A percentile compares a stretch with the other conserved stretches of the same genome.
Conservation (phyloP, 2,888 invertebrate species). For the Sphinx pinastri region DNA sequence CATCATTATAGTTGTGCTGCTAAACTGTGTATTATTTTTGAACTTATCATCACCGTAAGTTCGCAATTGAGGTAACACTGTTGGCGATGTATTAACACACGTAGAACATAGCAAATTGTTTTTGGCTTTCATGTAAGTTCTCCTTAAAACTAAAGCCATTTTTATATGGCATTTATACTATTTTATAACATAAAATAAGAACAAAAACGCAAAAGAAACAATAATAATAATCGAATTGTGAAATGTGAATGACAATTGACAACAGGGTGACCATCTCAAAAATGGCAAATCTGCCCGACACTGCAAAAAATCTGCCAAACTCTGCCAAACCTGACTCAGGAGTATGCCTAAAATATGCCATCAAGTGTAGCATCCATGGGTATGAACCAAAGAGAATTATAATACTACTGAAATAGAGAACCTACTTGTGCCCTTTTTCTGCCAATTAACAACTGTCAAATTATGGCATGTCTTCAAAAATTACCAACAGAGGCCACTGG, state of each 20-base stretch:
- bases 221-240: constrained; percentile 27
- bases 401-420: too few species aligned
- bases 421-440: too few species aligned
- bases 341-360: too few species aligned
- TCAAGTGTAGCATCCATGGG: too few species aligned
- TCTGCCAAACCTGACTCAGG: too few species aligned
- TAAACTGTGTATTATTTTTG: constrained; percentile 60
- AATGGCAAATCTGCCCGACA: too few species aligned
- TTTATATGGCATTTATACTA: constrained; percentile 24
- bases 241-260: constrained; percentile 26
- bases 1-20: constrained; percentile 82
- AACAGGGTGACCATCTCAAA: too few species aligned
- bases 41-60: constrained; percentile 63
- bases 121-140: constrained; percentile 63
- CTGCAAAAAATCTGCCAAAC: too few species aligned
- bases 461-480: too few species aligned
- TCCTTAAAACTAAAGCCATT: constrained; percentile 68
- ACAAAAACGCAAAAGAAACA: constrained; percentile 32
- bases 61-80: constrained; percentile 44
- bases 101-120: constrained; percentile 53
- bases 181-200: constrained; percentile 22
- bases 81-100: constrained; percentile 43
- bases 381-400: too few species aligned
- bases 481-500: too few species aligned
- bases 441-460: too few species aligned